Base-by-base conservation (phyloP, 2,888 invertebrate species). In the Ormyrus labotus region DNA sequence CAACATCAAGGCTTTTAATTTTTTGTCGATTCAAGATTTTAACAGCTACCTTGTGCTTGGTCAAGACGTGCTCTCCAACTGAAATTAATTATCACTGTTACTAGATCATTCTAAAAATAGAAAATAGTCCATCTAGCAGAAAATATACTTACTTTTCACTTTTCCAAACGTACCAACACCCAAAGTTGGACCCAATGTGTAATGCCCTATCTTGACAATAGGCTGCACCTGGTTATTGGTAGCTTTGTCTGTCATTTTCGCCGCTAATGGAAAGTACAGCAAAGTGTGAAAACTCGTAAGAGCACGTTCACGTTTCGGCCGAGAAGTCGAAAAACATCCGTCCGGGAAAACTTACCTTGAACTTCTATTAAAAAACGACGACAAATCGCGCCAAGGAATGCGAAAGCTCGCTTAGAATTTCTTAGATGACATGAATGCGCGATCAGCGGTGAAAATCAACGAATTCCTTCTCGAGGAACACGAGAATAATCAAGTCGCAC, bases 101-200 rank as follows among this genome's bases (percentile, higher is more conserved):
- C 5, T 34, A 34, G 4, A 65, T 19, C 19, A 7, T 34, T 34
- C 3, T n/a, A 71, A 75, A 45, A 65, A 50, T 34, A 64, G 11
- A 34, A 11, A 50, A 34, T 7, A 9, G 50, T 19, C 34, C 34
- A 55, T 51, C 6, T n/a, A 74, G 10, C 19, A 47, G 34, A 48
- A 75, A 51, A 53, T 69, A 45, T 45, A 87, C 92, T 89, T 91
- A 94, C 94, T 98, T 93, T 99, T 99, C 3, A 99, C 99, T 93
- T 99, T 99, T 78, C 99, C 99, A 92, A 99, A 99, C 5, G 99
- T 99, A 50, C 99, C 99, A 57, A 98, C 97, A 57, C 99, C 99
- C 63, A 99, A 93, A 2, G 96, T 96, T 87, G 95, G 95, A 34
- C 99, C 99, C 70, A 99, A 92, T 74, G 97, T 96, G 91, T 99